phyloP scores from a whole-genome alignment of 2,113 vertebrate species.

The Myotis davidii region DNA sequence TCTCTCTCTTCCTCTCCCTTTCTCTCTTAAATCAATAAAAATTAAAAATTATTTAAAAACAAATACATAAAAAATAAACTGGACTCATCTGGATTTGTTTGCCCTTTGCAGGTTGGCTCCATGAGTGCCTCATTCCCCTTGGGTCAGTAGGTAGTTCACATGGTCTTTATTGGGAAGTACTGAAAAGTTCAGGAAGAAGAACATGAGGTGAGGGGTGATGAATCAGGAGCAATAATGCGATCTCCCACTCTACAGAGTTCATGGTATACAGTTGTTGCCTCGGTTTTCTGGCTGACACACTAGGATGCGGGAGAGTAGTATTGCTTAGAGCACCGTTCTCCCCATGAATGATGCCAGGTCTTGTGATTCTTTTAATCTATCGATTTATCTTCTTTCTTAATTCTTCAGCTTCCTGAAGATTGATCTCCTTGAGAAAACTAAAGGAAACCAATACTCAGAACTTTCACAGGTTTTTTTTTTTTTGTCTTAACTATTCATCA shows the following conservation, averaged over 20 bases:
- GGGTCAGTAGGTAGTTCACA: fast-evolving
- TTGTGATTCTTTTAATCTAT: background rate
- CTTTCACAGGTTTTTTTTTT: background rate
- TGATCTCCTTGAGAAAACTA: background rate
- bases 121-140: background rate
- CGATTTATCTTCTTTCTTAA: background rate
- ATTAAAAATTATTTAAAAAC: too few relatives aligned
- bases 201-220: background rate
- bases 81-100: background rate
- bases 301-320: background rate
- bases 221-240: background rate
- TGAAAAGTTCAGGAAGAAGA: background rate
- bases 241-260: too few relatives aligned
- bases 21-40: too few relatives aligned
- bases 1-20: too few relatives aligned
- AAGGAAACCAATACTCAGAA: background rate
- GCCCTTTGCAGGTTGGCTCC: background rate
- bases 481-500: background rate
- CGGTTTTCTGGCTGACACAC: background rate
- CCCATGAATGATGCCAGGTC: background rate
- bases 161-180: background rate
- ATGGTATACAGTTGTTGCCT: too few relatives aligned
- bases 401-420: background rate
- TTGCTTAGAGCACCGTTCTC: fast-evolving
- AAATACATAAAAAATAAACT: too few relatives aligned